Conservation (phyloP, 2,888 invertebrate species). For the Crepidodera aurea region DNA sequence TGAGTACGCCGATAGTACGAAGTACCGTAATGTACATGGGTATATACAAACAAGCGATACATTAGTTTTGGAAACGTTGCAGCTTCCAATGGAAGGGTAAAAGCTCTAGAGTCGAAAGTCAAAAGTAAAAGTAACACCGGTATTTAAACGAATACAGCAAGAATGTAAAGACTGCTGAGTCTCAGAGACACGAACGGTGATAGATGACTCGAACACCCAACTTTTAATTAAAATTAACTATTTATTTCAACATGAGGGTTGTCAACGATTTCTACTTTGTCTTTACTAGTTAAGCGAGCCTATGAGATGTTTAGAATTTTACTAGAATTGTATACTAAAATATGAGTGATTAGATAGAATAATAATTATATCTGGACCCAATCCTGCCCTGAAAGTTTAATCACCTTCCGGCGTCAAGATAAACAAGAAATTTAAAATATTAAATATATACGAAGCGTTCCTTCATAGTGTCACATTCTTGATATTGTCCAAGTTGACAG, state of each 20-base stretch:
- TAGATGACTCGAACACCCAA: constrained; percentile 62
- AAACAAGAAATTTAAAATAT: constrained; percentile 41
- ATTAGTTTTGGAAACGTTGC: constrained; percentile 25
- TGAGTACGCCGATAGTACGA: too few relatives aligned
- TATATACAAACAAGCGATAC: not conserved
- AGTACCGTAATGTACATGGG: too few relatives aligned
- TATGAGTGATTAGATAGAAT: too few relatives aligned
- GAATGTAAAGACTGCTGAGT: constrained; percentile 53
- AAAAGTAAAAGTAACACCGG: constrained; percentile 48
- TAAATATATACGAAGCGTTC: constrained; percentile 39
- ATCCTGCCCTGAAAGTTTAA: constrained; percentile 17
- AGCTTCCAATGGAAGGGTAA: constrained; percentile 45
- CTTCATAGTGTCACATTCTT: constrained; percentile 50
- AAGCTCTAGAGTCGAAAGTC: constrained; percentile 24
- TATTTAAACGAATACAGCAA: constrained; percentile 59
- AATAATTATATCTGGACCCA: not conserved
- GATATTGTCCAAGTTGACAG: constrained; percentile 55
- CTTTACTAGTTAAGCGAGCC: too few relatives aligned
- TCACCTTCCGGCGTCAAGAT: constrained; percentile 36
- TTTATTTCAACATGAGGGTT: constrained; percentile 60
- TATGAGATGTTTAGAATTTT: too few relatives aligned
- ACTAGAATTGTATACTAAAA: too few relatives aligned
- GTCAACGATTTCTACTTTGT: constrained; percentile 46
- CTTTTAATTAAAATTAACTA: constrained; percentile 64
- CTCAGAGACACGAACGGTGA: constrained; percentile 59